Evolutionary conservation across 1,140 invertebrate genomes (phyloP).

Genomic region (Eriosoma lanigerum): DNA sequence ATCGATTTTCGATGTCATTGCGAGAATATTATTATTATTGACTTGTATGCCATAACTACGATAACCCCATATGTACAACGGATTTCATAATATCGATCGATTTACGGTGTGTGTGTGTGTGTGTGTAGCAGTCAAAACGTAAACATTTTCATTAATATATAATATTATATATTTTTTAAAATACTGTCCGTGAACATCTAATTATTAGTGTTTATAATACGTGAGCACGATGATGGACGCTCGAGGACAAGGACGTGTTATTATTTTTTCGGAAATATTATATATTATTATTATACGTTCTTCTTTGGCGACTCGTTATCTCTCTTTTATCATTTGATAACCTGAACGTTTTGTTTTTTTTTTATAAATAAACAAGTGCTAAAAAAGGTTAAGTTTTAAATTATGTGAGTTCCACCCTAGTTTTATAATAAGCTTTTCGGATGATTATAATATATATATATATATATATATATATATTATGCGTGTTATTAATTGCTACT

Average conservation of each 20-base stretch:
- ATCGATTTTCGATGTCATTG: background rate
- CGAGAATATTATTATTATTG: background rate
- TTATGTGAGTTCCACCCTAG: too few relatives aligned
- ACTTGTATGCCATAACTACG: background rate
- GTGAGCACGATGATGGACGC: background rate
- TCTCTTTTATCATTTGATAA: conserved; percentile 6
- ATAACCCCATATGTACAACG: too few relatives aligned
- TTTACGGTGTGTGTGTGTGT: background rate
- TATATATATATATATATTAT: too few relatives aligned
- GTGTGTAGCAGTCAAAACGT: background rate
- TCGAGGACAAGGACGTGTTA: conserved; percentile 26
- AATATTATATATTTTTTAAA: background rate
- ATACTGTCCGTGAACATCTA: conserved; percentile 34
- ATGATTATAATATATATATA: too few relatives aligned
- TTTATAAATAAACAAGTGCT: too few relatives aligned
- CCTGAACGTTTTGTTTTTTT: background rate
- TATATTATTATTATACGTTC: background rate
- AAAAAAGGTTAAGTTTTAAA: too few relatives aligned
- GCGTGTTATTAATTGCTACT: too few relatives aligned
- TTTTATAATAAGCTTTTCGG: too few relatives aligned
- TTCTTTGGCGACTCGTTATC: background rate
- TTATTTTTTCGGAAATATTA: conserved; percentile 12
- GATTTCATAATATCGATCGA: background rate
- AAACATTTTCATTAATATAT: conserved; percentile 31
- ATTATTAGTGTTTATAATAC: conserved; percentile 27